Percentiles rank a stretch among this genome's conserved stretches.
phyloP scores from a whole-genome alignment of 1,140 invertebrate species.

The Cydia fagiglandana region DNA sequence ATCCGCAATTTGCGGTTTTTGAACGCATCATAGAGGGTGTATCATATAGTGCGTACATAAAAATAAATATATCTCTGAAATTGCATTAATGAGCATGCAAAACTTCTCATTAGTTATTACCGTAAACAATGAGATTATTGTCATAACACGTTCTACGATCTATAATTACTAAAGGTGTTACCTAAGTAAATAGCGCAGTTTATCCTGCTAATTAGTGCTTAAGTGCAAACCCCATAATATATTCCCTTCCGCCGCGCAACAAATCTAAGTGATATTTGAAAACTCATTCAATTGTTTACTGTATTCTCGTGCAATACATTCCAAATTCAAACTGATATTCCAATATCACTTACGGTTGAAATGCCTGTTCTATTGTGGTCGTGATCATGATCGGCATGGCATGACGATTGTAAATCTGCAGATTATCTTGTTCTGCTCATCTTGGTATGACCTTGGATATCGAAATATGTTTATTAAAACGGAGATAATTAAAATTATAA shows the following conservation, averaged over 20 bases:
- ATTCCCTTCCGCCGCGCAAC: background rate
- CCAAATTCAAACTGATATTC: too few species aligned
- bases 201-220: background rate
- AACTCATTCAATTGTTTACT: too few species aligned
- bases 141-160: background rate
- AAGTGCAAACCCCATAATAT: background rate
- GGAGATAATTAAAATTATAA: background rate
- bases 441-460: background rate
- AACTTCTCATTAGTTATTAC: background rate
- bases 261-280: too few species aligned
- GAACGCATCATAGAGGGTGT: too few species aligned
- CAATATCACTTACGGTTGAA: too few species aligned
- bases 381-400: conserved; percentile 12
- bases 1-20: too few species aligned
- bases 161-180: background rate
- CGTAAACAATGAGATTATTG: background rate
- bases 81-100: background rate
- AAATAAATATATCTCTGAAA: too few species aligned
- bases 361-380: background rate
- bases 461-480: background rate
- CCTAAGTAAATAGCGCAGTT: background rate
- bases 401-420: conserved; percentile 12
- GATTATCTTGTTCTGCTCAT: background rate
- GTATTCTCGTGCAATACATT: too few species aligned
- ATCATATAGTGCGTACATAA: too few species aligned